phyloP scores from a whole-genome alignment of 2,797 vertebrate species.

The Vespertilio murinus region DNA sequence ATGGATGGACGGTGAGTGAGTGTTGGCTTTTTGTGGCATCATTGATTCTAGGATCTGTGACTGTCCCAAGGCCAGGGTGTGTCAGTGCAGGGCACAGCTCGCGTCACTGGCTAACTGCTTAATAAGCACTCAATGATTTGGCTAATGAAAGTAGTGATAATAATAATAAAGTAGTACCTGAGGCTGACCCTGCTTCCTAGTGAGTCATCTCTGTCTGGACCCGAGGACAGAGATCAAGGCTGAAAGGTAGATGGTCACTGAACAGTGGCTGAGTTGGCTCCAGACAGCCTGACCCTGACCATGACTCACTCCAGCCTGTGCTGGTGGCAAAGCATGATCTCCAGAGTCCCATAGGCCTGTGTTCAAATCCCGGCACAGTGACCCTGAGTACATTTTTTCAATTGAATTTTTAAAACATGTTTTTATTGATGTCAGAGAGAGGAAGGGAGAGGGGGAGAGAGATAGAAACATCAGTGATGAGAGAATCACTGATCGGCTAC shows the following conservation, averaged over 20 bases:
- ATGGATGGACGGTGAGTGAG: not conserved
- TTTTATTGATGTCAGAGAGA: not conserved
- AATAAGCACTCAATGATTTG: constrained; percentile 13
- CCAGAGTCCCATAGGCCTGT: not conserved
- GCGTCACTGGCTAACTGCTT: not conserved
- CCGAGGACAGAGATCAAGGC: not conserved
- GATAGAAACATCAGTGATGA: not conserved
- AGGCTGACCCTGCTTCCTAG: not conserved
- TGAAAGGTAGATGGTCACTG: not conserved
- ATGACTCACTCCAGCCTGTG: constrained; percentile 18
- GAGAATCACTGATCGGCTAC: not conserved
- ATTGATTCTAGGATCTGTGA: not conserved
- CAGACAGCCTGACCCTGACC: not conserved
- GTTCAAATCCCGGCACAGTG: not conserved
- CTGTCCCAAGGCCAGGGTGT: not conserved
- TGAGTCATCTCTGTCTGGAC: constrained; percentile 47
- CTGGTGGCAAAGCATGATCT: not conserved
- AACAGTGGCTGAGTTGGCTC: not conserved
- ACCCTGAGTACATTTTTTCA: not conserved
- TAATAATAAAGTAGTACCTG: constrained; percentile 45
- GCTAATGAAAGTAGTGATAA: constrained; percentile 51
- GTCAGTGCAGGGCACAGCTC: not conserved
- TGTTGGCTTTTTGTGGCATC: not conserved
- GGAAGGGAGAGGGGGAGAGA: not conserved
- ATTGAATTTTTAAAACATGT: not conserved